Base-by-base conservation (phyloP, 1,140 invertebrate species). In the Parasteatoda tepidariorum region DNA sequence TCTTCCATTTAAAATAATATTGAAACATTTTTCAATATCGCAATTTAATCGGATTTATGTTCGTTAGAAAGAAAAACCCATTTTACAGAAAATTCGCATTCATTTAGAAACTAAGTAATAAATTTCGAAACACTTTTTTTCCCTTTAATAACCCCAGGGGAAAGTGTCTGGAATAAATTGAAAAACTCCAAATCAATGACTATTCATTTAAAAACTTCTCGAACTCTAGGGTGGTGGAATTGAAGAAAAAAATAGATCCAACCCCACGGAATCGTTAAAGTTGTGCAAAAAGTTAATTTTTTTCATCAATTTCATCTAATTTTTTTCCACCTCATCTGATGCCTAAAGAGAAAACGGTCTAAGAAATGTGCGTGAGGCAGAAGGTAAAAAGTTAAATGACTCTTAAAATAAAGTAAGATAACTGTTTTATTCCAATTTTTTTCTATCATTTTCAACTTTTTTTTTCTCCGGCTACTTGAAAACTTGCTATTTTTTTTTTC, bases 311-410 rank as follows among this genome's bases (percentile, higher is more conserved):
- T 68, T 79, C 76, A 79, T 68, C 64, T 79, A 59, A 68, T 79
- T 59, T 61, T 79, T 66, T 41, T 57, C 31, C 9, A 22, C 15
- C 57, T n/a, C n/a, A n/a, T 13, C 48, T 13, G 28, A 33, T 68
- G 15, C n/a, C 54, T 57, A 11, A 15, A 26, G 62, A 34, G 24
- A 57, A 55, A 68, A 62, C 78, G 28, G 66, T 70, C 78, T 26
- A 6, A n/a, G n/a, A 3, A 13, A 22, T n/a, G 28, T 78, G 74
- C 62, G 62, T 67, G 62, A 67, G 26, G 57, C 31, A 13, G n/a
- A n/a, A n/a, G n/a, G n/a, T n/a, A 70, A 82, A 70, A 82, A 82
- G 67, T 82, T 82, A 82, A 82, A 82, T 71, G 78, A 71, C 78
- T 79, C 64, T 18, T 82, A 70, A 82, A 82, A 82, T 82, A 68